These are phyloP conservation scores for Listronotus oregonensis DNA, from an alignment of 1,140 invertebrate genomes.

Conservation along the genomic window DNA sequence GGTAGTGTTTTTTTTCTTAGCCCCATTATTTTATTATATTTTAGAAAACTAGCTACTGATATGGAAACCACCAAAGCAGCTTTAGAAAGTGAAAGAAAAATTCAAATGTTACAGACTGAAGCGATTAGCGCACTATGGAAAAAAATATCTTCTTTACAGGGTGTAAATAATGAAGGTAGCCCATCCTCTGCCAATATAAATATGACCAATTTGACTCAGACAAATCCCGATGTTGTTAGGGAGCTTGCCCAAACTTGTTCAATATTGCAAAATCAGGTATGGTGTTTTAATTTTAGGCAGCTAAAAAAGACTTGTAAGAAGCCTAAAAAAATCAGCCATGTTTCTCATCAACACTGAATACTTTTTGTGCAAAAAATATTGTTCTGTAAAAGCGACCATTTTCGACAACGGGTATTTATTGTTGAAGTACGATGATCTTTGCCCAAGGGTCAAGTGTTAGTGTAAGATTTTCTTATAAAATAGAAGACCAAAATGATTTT, in stretches of 20 bases:
- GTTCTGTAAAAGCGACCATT: too few species aligned
- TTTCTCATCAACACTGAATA: too few species aligned
- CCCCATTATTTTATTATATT: too few species aligned
- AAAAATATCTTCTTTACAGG: conserved; percentile 77
- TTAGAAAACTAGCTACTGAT: conserved; percentile 75
- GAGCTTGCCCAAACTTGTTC: conserved; percentile 60
- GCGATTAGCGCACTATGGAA: conserved; percentile 89
- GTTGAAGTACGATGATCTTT: too few species aligned
- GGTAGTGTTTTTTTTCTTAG: too few species aligned
- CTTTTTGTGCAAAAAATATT: too few species aligned
- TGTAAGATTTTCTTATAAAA: too few species aligned
- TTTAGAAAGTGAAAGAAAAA: conserved; percentile 82
- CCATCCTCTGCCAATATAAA: conserved; percentile 27
- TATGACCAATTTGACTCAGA: conserved; percentile 41
- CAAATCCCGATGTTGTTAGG: conserved; percentile 53
- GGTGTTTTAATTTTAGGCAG: not conserved
- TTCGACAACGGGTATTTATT: too few species aligned
- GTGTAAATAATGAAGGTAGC: conserved; percentile 24
- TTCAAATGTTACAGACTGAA: conserved; percentile 87
- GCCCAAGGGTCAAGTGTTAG: too few species aligned
- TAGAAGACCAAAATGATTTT: too few species aligned
- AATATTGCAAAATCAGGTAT: conserved; percentile 58
- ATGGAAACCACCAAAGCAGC: conserved; percentile 82
- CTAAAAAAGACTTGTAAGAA: not conserved
- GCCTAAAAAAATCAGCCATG: not conserved